These are phyloP conservation scores for Drosophila formosana DNA, from an alignment of 2,888 invertebrate genomes.

Conservation along the genomic window DNA sequence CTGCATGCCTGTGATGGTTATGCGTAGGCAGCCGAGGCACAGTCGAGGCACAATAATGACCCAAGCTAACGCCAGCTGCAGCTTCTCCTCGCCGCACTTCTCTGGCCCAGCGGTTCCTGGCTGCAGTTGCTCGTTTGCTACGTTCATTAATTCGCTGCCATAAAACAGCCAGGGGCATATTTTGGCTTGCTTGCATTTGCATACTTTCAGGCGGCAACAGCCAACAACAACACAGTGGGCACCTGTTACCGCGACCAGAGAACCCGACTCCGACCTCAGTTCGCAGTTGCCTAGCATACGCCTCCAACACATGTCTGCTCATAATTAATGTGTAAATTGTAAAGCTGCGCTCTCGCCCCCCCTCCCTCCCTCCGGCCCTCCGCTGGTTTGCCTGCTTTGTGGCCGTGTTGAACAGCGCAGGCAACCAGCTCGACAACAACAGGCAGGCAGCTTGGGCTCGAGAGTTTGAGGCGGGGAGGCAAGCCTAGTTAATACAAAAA, in stretches of 20 bases:
- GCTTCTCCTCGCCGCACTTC: neutral
- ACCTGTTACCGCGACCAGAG: conserved; percentile 72
- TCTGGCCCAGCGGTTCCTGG: neutral
- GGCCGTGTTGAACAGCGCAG: conserved; percentile 65
- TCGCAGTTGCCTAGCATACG: conserved; percentile 36
- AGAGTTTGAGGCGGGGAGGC: neutral
- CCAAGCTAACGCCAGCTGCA: conserved; percentile 18
- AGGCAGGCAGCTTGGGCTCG: conserved; percentile 5
- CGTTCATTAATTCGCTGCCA: conserved; percentile 82
- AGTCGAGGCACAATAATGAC: conserved; percentile 67
- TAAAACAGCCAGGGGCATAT: conserved; percentile 69
- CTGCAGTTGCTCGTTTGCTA: conserved; percentile 59
- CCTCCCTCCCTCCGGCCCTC: conserved; percentile 28
- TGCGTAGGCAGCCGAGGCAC: conserved; percentile 10
- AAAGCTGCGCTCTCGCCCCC: conserved; percentile 70
- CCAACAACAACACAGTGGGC: conserved; percentile 43
- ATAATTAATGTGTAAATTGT: conserved; percentile 81
- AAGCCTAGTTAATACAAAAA: conserved; percentile 71
- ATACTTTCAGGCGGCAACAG: conserved; percentile 58
- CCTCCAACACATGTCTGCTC: conserved; percentile 82
- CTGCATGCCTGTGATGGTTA: conserved; percentile 6
- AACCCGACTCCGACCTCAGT: conserved; percentile 20
- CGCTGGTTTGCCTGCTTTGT: conserved; percentile 33
- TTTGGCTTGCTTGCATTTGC: conserved; percentile 77
- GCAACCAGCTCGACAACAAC: conserved; percentile 72